Base-by-base conservation (phyloP, 64 coral and sea anemone genomes). In the Montipora sp. region DNA sequence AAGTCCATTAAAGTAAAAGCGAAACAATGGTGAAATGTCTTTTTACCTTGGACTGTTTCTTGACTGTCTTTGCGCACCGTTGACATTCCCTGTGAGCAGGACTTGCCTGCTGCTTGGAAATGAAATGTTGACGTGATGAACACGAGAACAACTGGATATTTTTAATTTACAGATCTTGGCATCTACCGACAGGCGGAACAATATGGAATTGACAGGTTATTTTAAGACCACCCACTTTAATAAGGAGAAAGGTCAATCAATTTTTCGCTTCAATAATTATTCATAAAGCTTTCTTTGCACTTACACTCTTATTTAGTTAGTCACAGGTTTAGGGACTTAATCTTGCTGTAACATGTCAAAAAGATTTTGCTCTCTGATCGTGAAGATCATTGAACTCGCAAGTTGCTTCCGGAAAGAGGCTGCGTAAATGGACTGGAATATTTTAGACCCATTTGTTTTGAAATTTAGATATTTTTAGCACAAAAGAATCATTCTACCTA, bases 101-200 rank as follows among this genome's bases (percentile, higher is more conserved):
- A 63, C 14, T 63, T 11, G 8, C 9, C 7, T 47, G 36, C 12
- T 16, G 45, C 15, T 49, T 36, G 18, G 75, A 7, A 1, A 18
- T 19, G 44, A 19, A 78, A 9, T 78, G 18, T 3, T 48, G 75
- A 78, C 75, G 75, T 49, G 75, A 78, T 76, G 75, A 12, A 16
- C 46, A 7, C 0, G 15, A 47, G 14, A 4, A 47, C 44, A 16
- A 7, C 16, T 78, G 12, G 46, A 78, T 78, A 13, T 19, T 78
- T 78, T 78, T 3, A 48, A 78, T 78, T 78, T 78, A 18, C 75
- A 49, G 44, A 49, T 48, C 47, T 78, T 49, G 75, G 49, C 75
- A 78, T 45, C 5, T 78, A 47, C 46, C 13, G 75, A 78, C 46
- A 78, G 75, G 4, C 46, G 8, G 15, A 78, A 78, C 75, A 78